A percentile compares a stretch with the other conserved stretches of the same genome.
These are phyloP conservation scores for Campylomormyrus tamandua DNA, from an alignment of 2,113 vertebrate genomes.

Conservation along the genomic window DNA sequence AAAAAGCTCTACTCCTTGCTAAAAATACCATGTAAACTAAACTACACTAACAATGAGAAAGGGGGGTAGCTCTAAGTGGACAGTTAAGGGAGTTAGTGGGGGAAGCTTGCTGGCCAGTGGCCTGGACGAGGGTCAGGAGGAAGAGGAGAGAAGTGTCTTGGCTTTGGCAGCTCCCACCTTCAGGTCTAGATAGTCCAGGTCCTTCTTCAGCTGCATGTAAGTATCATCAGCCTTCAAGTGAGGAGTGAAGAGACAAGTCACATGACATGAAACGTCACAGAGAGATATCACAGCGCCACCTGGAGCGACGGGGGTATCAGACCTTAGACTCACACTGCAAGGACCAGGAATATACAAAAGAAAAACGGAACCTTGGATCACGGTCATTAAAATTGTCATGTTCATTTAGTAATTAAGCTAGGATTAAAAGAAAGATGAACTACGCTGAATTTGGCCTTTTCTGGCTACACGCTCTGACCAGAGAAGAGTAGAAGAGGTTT, in stretches of 20 bases:
- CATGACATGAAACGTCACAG: background rate
- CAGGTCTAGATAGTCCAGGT: slow-evolving; percentile 88
- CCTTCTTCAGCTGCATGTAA: slow-evolving; percentile 90
- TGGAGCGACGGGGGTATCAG: background rate
- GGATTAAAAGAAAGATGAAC: background rate
- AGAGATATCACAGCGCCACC: background rate
- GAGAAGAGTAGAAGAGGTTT: background rate
- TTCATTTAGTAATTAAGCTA: background rate
- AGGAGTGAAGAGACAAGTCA: slow-evolving; percentile 24
- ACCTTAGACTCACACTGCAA: background rate
- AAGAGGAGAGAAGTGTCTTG: background rate
- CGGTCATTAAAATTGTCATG: background rate
- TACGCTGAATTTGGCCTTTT: background rate
- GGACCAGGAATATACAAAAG: background rate
- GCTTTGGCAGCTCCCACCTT: slow-evolving; percentile 69
- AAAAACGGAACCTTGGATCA: background rate
- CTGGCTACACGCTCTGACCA: background rate
- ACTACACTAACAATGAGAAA: background rate
- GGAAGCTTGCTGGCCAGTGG: background rate
- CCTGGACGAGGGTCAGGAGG: background rate
- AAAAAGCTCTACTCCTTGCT: background rate
- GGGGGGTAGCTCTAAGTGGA: background rate
- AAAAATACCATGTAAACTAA: background rate
- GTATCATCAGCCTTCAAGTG: slow-evolving; percentile 80
- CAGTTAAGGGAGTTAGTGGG: background rate